Evolutionary conservation across 2,888 invertebrate species (phyloP).

Genomic region (Podotricha telesiphe): DNA sequence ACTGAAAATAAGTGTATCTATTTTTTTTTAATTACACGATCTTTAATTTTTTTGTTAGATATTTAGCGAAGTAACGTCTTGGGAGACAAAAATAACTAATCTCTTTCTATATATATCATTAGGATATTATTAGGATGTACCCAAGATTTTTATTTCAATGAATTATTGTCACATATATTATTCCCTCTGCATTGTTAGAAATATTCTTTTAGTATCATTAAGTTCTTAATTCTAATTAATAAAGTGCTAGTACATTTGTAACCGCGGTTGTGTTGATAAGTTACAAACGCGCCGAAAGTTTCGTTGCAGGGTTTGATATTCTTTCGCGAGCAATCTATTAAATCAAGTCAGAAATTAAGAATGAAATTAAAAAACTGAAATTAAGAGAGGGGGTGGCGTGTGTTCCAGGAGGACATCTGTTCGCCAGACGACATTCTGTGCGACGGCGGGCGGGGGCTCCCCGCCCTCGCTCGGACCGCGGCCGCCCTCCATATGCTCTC

Average conservation of each 20-base stretch:
- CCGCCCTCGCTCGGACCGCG: slow-evolving; percentile 71
- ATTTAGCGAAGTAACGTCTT: too few species aligned
- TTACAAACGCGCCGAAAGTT: slow-evolving; percentile 40
- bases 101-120: too few species aligned
- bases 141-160: not conserved
- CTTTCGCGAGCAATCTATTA: slow-evolving; percentile 58
- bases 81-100: too few species aligned
- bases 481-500: slow-evolving; percentile 53
- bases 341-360: slow-evolving; percentile 7
- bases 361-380: slow-evolving; percentile 48
- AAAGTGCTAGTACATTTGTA: not conserved
- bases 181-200: not conserved
- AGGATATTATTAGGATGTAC: not conserved
- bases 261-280: not conserved
- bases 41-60: too few species aligned
- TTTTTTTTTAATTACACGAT: too few species aligned
- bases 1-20: too few species aligned
- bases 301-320: slow-evolving; percentile 74
- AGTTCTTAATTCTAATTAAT: not conserved
- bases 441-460: slow-evolving; percentile 62
- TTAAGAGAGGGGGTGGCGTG: slow-evolving; percentile 80
- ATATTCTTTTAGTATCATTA: not conserved
- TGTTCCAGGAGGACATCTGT: slow-evolving; percentile 88
- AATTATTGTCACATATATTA: not conserved
- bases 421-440: slow-evolving; percentile 85